A percentile compares a stretch with the other conserved stretches of the same genome.
phyloP scores from a whole-genome alignment of 2,888 invertebrate species.

The Eilema depressum region DNA sequence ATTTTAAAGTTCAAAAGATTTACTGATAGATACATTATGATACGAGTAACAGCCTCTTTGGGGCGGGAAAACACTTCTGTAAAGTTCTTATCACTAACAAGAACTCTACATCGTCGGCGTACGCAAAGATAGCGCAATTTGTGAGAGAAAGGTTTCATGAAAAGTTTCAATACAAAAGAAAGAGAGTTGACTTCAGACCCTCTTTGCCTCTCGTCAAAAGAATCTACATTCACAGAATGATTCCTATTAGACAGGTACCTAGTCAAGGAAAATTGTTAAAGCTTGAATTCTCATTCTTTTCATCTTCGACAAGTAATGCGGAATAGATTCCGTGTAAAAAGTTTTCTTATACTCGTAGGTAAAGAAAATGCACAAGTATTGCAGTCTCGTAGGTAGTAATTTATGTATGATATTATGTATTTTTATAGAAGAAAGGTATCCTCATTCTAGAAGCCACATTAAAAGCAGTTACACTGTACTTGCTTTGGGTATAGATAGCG shows the following conservation, averaged over 20 bases:
- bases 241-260: not conserved
- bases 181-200: not conserved
- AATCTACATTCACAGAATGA: slow-evolving; percentile 1
- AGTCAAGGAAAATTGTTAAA: not conserved
- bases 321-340: not conserved
- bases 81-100: slow-evolving; percentile 4
- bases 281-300: not conserved
- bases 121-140: slow-evolving; percentile 1
- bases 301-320: not conserved
- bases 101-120: not conserved
- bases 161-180: slow-evolving; percentile 1
- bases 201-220: not conserved
- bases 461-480: too few species aligned
- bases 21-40: not conserved
- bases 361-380: not conserved
- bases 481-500: too few species aligned
- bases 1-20: not conserved
- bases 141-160: not conserved
- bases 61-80: not conserved
- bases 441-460: too few species aligned
- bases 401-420: too few species aligned
- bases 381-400: too few species aligned
- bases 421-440: too few species aligned
- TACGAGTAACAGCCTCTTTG: not conserved
- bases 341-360: not conserved